Conservation (phyloP, 2,888 invertebrate species). For the Chymomyza amoena region DNA sequence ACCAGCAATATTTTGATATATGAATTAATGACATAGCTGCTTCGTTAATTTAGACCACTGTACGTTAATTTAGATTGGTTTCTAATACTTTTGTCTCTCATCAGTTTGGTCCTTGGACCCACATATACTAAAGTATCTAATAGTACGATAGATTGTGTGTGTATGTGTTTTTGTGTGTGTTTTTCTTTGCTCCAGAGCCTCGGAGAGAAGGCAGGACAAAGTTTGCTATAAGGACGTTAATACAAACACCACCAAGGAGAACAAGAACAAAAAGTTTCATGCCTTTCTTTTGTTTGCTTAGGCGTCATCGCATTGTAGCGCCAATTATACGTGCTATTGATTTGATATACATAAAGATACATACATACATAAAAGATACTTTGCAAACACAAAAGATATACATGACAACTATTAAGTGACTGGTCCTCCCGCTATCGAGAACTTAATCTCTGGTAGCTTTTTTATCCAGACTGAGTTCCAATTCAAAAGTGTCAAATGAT, state of each 20-base stretch:
- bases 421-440: not conserved
- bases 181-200: not conserved
- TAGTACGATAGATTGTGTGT: not conserved
- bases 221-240: not conserved
- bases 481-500: not conserved
- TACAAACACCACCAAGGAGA: not conserved
- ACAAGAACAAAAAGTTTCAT: not conserved
- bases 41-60: too few species aligned
- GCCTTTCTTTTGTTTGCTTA: conserved; percentile 8
- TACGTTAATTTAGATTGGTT: not conserved
- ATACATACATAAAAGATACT: conserved; percentile 7
- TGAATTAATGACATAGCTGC: too few species aligned
- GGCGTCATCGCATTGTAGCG: not conserved
- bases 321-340: conserved; percentile 36
- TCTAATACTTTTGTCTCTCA: not conserved
- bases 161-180: not conserved
- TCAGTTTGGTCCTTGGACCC: not conserved
- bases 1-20: too few species aligned
- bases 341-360: conserved; percentile 12
- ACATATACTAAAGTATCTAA: not conserved
- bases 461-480: not conserved
- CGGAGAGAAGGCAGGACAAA: not conserved
- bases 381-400: not conserved
- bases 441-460: not conserved
- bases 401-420: not conserved